These are phyloP conservation scores for Struthio camelus DNA, from an alignment of 2,113 vertebrate species.

Conservation along the genomic window DNA sequence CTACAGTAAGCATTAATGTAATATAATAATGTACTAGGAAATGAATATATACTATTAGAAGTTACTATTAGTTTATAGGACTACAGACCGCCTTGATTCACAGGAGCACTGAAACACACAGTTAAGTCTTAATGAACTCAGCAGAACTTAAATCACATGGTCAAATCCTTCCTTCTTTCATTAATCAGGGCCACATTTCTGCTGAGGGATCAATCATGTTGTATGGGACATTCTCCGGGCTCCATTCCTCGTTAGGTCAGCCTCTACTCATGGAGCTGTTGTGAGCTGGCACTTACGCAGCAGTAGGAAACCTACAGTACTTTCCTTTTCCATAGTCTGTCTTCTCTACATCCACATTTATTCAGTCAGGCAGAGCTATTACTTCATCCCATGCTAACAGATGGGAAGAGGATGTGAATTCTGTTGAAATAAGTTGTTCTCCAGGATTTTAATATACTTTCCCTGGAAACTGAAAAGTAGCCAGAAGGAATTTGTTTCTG, in stretches of 20 bases:
- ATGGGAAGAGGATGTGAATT: not conserved
- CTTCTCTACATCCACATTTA: not conserved
- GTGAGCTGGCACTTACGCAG: not conserved
- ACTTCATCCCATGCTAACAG: not conserved
- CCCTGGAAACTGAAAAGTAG: not conserved
- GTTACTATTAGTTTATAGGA: not conserved
- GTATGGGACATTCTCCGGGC: not conserved
- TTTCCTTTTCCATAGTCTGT: not conserved
- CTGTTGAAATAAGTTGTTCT: not conserved
- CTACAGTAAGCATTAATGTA: not conserved
- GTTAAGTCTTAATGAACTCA: not conserved
- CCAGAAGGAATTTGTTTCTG: not conserved
- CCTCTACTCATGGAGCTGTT: not conserved
- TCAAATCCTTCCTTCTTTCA: not conserved
- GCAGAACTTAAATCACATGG: not conserved
- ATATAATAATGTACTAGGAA: not conserved
- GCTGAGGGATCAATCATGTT: not conserved
- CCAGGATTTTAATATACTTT: not conserved
- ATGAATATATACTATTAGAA: not conserved
- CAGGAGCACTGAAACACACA: not conserved
- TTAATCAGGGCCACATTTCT: not conserved
- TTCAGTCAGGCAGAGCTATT: not conserved
- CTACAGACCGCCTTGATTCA: not conserved
- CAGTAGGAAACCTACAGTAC: not conserved
- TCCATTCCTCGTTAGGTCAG: not conserved